Evolutionary conservation across 2,888 invertebrate species (phyloP).

Genomic region (Amiota minor): DNA sequence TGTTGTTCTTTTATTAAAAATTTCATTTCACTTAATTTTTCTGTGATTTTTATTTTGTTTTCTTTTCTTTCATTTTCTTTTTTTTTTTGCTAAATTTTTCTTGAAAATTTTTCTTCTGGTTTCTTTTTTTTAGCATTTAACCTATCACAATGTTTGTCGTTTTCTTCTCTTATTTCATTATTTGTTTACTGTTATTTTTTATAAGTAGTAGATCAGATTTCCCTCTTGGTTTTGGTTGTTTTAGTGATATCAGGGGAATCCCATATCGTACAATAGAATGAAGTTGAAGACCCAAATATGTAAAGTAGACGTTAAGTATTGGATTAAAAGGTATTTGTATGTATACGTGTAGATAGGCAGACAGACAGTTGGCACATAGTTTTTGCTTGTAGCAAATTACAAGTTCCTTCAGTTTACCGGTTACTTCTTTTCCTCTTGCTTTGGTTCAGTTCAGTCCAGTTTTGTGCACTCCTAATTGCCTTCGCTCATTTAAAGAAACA

Average conservation of each 20-base stretch:
- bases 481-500: too few species aligned
- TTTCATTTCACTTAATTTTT: conserved; percentile 24
- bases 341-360: too few species aligned
- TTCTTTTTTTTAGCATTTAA: conserved; percentile 31
- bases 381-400: background rate
- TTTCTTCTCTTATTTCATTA: conserved; percentile 22
- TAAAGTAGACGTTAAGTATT: too few species aligned
- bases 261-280: too few species aligned
- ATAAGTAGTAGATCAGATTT: background rate
- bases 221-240: too few species aligned
- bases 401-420: background rate
- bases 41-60: conserved; percentile 31
- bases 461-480: conserved; percentile 1
- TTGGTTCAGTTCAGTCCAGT: background rate
- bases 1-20: conserved; percentile 42
- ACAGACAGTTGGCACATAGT: too few species aligned
- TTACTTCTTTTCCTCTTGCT: background rate
- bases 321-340: too few species aligned
- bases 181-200: background rate
- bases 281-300: too few species aligned
- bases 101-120: background rate
- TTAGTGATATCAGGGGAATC: too few species aligned
- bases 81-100: background rate
- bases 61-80: conserved; percentile 21
- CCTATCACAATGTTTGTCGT: conserved; percentile 38